Conservation (phyloP, 1,140 invertebrate genomes). For the Drosophila rufa region DNA sequence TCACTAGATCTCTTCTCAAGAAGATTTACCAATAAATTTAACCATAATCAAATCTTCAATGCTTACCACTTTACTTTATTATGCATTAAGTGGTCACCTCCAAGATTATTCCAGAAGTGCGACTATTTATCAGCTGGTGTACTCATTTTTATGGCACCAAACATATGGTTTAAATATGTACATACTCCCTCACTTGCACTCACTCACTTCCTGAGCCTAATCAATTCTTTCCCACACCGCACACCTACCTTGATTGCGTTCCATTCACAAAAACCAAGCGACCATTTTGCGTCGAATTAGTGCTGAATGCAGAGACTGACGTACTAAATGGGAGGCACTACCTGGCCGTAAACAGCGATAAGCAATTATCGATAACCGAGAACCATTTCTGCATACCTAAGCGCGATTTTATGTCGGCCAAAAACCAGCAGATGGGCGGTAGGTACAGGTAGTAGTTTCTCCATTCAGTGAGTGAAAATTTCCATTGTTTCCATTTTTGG, state of each 20-base stretch:
- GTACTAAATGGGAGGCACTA: conserved; percentile 31
- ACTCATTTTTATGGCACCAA: conserved; percentile 10
- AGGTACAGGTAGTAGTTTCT: conserved; percentile 11
- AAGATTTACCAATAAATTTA: neutral
- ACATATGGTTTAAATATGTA: conserved; percentile 31
- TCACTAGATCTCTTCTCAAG: neutral
- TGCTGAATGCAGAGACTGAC: conserved; percentile 28
- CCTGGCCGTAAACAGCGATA: conserved; percentile 51
- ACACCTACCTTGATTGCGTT: conserved; percentile 17
- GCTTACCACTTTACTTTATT: conserved; percentile 4
- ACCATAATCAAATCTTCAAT: neutral
- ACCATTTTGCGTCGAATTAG: conserved; percentile 42
- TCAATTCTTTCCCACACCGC: conserved; percentile 10
- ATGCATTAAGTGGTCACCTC: neutral
- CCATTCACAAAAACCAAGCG: conserved; percentile 57
- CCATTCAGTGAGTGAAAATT: conserved; percentile 39
- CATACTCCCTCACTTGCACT: conserved; percentile 20
- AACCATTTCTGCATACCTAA: conserved; percentile 67
- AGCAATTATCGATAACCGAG: conserved; percentile 63
- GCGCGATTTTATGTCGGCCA: conserved; percentile 38
- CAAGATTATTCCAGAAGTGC: conserved; percentile 12
- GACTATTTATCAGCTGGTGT: conserved; percentile 11
- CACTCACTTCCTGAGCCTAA: conserved; percentile 29
- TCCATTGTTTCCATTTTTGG: conserved; percentile 40
- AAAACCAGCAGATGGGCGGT: conserved; percentile 22